These are phyloP conservation scores for Alosa alosa DNA, from an alignment of 2,113 vertebrate species.

Conservation along the genomic window DNA sequence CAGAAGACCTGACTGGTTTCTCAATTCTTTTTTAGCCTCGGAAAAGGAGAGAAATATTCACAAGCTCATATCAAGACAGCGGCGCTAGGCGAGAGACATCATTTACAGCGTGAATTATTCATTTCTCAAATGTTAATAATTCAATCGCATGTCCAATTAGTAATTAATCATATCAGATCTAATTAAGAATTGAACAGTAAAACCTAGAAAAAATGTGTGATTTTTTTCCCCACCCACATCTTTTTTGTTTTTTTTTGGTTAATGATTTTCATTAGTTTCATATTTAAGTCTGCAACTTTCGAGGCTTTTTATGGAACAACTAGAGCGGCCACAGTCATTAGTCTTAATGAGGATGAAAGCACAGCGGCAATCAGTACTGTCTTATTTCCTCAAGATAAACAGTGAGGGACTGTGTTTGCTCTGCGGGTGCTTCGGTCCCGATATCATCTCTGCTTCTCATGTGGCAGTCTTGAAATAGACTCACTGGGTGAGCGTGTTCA, in stretches of 20 bases:
- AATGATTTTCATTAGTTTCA: constrained; percentile 35
- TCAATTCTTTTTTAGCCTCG: neutral
- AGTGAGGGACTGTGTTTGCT: neutral
- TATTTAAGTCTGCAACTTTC: constrained; percentile 30
- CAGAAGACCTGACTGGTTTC: neutral
- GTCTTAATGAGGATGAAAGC: constrained; percentile 22
- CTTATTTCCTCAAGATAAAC: constrained; percentile 14
- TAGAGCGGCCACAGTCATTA: neutral
- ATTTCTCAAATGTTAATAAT: constrained; percentile 53
- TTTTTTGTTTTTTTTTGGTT: neutral
- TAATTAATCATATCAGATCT: constrained; percentile 47
- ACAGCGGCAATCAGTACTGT: neutral
- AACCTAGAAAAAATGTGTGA: constrained; percentile 22
- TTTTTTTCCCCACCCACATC: constrained; percentile 11
- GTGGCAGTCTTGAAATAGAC: neutral
- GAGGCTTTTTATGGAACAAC: constrained; percentile 26
- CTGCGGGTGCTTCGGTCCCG: neutral
- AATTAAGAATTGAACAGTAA: constrained; percentile 45
- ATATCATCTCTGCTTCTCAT: neutral
- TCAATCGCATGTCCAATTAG: constrained; percentile 53
- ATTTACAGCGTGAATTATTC: constrained; percentile 52
- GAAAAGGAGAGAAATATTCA: constrained; percentile 33
- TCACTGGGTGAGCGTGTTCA: neutral
- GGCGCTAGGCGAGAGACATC: constrained; percentile 37
- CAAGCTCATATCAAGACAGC: constrained; percentile 32